Evolutionary conservation across 2,113 vertebrate species (phyloP).

Genomic region (Dipodomys ordii): DNA sequence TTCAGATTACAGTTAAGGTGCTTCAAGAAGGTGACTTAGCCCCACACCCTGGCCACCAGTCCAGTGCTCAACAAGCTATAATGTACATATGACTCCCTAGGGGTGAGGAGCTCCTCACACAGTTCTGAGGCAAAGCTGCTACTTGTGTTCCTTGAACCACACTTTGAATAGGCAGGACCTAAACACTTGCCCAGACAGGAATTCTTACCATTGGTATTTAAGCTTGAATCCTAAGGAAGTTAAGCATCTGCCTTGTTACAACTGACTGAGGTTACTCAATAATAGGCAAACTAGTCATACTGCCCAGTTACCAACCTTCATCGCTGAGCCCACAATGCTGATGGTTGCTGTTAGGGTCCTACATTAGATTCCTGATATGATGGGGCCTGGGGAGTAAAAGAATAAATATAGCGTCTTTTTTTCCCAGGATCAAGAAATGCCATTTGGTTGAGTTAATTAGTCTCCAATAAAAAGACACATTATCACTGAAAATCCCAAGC

Average conservation of each 20-base stretch:
- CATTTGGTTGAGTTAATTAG: slow-evolving; percentile 21
- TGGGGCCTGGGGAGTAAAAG: background rate
- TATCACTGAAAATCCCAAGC: background rate
- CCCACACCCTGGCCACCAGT: fast-evolving
- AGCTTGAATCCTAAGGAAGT: background rate
- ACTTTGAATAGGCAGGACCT: background rate
- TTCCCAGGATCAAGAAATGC: background rate
- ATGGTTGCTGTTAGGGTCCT: background rate
- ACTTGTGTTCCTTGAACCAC: background rate
- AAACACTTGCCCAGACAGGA: background rate
- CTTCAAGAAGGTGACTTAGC: background rate
- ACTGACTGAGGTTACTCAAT: background rate
- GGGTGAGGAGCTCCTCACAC: background rate
- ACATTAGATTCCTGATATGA: background rate
- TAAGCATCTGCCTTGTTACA: background rate
- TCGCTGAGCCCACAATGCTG: background rate
- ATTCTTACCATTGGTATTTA: background rate
- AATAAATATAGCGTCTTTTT: background rate
- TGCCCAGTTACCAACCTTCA: background rate
- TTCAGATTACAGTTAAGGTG: background rate
- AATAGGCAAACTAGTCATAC: background rate
- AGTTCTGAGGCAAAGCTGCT: background rate
- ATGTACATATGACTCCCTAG: fast-evolving
- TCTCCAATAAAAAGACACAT: background rate
- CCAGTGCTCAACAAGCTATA: background rate